These are phyloP conservation scores for Fratercula arctica DNA, from an alignment of 2,797 vertebrate species.

Conservation along the genomic window DNA sequence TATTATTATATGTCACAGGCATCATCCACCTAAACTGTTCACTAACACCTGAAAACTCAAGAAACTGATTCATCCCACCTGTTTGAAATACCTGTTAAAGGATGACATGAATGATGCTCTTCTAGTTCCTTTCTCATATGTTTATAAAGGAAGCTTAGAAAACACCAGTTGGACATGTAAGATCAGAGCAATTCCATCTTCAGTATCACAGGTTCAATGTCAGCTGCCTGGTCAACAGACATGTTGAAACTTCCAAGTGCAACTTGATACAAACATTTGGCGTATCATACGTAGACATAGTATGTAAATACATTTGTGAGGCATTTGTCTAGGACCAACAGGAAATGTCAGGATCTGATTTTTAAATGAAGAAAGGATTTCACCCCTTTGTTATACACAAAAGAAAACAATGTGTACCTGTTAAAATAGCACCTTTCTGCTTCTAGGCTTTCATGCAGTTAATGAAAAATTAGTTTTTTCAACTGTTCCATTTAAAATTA, in stretches of 20 bases:
- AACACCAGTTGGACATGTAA: background rate
- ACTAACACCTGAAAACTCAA: background rate
- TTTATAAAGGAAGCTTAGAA: background rate
- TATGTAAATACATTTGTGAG: background rate
- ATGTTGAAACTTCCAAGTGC: background rate
- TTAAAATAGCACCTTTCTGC: background rate
- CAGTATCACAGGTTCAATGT: background rate
- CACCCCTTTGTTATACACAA: background rate
- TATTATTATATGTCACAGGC: background rate
- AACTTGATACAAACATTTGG: background rate
- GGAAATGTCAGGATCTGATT: background rate
- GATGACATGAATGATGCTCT: background rate
- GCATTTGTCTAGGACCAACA: background rate
- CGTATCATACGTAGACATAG: background rate
- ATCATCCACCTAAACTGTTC: background rate
- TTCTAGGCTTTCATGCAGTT: background rate
- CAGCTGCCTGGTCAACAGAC: background rate
- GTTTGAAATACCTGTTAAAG: background rate
- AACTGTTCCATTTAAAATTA: background rate
- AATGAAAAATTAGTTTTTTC: background rate
- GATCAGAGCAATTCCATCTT: background rate
- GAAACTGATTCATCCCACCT: background rate
- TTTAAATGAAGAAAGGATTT: background rate
- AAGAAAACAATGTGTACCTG: background rate
- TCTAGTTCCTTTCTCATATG: background rate